Evolutionary conservation across 2,113 vertebrate species (phyloP), one percentile per base, ranked within the genome.

Genomic region (Muscicapa adusta): DNA sequence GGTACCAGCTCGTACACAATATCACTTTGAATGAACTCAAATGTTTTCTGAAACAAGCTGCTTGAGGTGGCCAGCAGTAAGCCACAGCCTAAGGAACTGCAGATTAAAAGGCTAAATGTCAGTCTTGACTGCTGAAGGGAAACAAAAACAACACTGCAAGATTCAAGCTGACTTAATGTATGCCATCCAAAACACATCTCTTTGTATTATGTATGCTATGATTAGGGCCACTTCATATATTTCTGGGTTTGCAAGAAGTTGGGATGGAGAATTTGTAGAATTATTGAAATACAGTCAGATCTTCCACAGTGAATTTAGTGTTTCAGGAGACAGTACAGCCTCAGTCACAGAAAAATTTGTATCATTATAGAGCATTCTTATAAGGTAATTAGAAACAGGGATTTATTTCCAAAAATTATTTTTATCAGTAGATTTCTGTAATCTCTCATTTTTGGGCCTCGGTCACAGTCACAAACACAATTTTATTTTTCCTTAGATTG

Each of bases 401-500:
- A 14, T 40, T 34, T 51, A 17, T 60, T 92, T 45, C 15, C 0
- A 3, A 85, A 92, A 65, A 33, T 5, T 20, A 22, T 10, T 91
- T 94, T 89, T 76, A 13, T 79, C 76, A 67, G 19, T 8, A 38
- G 18, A 14, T 19, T 74, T 63, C 28, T 34, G 28, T 63, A 26
- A 10, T 56, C 43, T 68, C 26, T 72, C 29, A 42, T 31, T 10
- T 85, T 56, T 19, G 11, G 18, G 34, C 7, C 25, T 60, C 43
- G 18, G 12, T 54, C n/a, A n/a, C 33, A 73, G 25, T 33, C 50
- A 75, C 45, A 76, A 79, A 15, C 40, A 43, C 10, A 7, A 15
- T 50, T 66, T 74, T 36, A 31, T 96, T 96, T 82, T 77, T 83
- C 40, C 56, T 25, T 96, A 99, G 98, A 98, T 99, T 1, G 98